Base-by-base conservation (phyloP, 2,888 invertebrate genomes). In the Euplexia lucipara region DNA sequence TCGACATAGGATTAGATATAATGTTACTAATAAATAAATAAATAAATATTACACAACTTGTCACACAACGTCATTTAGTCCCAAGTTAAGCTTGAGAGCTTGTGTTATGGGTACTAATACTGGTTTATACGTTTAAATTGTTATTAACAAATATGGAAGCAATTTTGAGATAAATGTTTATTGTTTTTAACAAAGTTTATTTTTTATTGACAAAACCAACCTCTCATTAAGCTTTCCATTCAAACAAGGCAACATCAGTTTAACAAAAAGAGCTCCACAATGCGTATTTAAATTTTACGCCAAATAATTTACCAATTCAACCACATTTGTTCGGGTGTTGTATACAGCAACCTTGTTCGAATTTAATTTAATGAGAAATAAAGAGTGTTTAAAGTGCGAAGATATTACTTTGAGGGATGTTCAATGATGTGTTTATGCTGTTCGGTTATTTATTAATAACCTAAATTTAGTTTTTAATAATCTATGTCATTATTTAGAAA, bases 311-410 rank as follows among this genome's bases (percentile, higher is more conserved):
- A 37, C 53, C 35, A 14, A 53, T 18, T 53, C 53, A 35, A 57
- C 35, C 35, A 3, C 54, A 18, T 37, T 49, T 56, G 32, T 48
- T 9, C 3, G 20, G 42, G 3, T 7, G 12, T 42, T 42, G 12
- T 42, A 20, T 7, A 20, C 18, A 10, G 14, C 18, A 60, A n/a
- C 22, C 10, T 1, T 12, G 10, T 34, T 22, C 14, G 20, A 7
- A 60, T 12, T 60, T 59, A 60, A 34, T 14, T 14, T 10, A 60
- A 60, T 42, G 16, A 22, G 1, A 22, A 41, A 58, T 58, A 32
- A 32, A 6, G 16, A 14, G 14, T 39, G 12, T 16, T 16, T 41
- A 32, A 16, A 5, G 14, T 41, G 22, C 7, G 10, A 0, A 60
- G 8, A 16, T 16, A 26, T 34, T 42, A 12, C 32, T 58, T 39